Evolutionary conservation across 2,888 invertebrate genomes (phyloP), one percentile per base, ranked within the genome.

Genomic region (Andrena fulva): DNA sequence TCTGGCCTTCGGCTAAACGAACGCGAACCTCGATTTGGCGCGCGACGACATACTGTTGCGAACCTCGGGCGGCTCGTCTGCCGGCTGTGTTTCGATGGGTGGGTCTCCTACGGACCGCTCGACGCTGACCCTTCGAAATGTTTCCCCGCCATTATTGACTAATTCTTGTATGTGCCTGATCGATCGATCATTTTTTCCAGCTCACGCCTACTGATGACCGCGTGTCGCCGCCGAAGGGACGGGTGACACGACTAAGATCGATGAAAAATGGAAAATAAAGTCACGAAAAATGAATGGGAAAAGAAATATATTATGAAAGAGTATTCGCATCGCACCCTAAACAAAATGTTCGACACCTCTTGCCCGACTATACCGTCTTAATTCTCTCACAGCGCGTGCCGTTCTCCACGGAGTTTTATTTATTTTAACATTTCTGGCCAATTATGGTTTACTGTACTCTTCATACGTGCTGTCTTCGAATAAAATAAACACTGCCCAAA

Each of bases 201-300:
- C 93, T 89, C 91, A 92, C 89, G 91, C 87, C 89, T 89, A 91
- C 90, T 93, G 93, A 92, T 92, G 91, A 91, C 90, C 86, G 84
- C 86, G 84, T 87, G 85, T 82, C 90, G 86, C 78, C 89, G 89
- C 86, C 81, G 74, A 85, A 85, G 90, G 89, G 91, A 88, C 81
- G 87, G 88, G 87, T 86, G 87, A 90, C 85, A 83, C 84, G 83
- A 87, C 88, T 86, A 80, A 85, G 89, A 86, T 69, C 83, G 84
- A 87, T 76, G 76, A 87, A 90, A 89, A 87, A 81, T 67, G 54
- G 54, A 80, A 77, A 86, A 84, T 85, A 87, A 87, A 88, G 27
- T 79, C 73, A 79, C 70, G 81, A 85, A 87, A 90, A 87, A 87
- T 79, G 77, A 80, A 85, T 76, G 75, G 48, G 86, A 60, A 82